A percentile compares a stretch with the other conserved stretches of the same genome.
Conservation (phyloP, 2,797 vertebrate species). For the Cossypha niveicapilla region DNA sequence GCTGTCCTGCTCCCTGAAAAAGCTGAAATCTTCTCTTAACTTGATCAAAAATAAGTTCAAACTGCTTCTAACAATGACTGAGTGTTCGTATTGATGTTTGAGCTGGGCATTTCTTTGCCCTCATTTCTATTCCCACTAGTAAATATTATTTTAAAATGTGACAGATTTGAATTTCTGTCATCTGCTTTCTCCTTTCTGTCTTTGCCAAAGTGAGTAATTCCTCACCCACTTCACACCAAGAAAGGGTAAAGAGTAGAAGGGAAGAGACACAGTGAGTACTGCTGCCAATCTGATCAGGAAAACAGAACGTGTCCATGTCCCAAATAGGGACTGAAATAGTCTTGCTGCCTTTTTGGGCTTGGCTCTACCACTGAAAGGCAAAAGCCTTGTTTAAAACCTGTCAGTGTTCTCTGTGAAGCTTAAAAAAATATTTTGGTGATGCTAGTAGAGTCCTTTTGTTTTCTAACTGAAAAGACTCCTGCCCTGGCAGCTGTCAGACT, state of each 20-base stretch:
- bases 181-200: slow-evolving; percentile 11
- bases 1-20: neutral
- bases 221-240: slow-evolving; percentile 48
- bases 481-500: neutral
- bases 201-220: slow-evolving; percentile 19
- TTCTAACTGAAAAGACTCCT: neutral
- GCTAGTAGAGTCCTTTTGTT: neutral
- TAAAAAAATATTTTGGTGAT: neutral
- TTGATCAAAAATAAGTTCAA: neutral
- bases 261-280: neutral
- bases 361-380: neutral
- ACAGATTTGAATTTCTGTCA: slow-evolving; percentile 1
- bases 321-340: slow-evolving; percentile 50
- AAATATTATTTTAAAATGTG: slow-evolving; percentile 41
- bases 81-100: neutral
- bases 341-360: slow-evolving; percentile 56
- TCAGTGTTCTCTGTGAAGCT: neutral
- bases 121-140: neutral
- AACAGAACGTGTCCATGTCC: slow-evolving; percentile 33
- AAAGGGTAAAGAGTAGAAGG: slow-evolving; percentile 53
- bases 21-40: neutral
- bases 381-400: slow-evolving; percentile 23
- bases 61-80: neutral
- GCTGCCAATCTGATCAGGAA: slow-evolving; percentile 53
- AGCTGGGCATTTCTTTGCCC: neutral